Evolutionary conservation across 2,797 vertebrate genomes (phyloP), one percentile per base, ranked within the genome.

Genomic region (Poeciliopsis infans): DNA sequence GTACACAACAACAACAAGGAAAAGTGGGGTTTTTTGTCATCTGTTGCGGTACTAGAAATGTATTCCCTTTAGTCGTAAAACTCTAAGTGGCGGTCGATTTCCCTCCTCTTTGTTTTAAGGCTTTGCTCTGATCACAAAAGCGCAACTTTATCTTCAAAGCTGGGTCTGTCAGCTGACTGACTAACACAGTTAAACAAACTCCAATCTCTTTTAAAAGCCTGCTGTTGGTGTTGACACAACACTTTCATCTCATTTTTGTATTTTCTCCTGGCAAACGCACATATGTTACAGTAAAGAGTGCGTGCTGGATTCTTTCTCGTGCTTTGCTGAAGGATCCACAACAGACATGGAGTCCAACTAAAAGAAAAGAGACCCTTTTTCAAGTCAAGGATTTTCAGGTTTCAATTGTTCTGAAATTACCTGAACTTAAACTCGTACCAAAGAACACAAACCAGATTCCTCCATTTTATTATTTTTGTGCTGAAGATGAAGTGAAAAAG

Each of bases 211-310:
- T 79, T 41, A 77, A 83, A 76, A 66, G 84, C 53, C 64, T 68
- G 46, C 73, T 89, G 76, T 77, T 85, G 81, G 85, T 84, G 87
- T 71, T 89, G 87, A 90, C 69, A 86, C 83, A 81, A 82, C 81
- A 84, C 83, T 90, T 90, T 88, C 79, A 84, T 86, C 47, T 73
- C 33, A 46, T 80, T 83, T 83, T 74, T 85, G 72, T 77, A 47
- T 80, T 78, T 59, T 69, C 59, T 16, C 43, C 77, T 84, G 79
- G 82, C 76, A 80, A 78, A 86, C 47, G 13, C 78, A 81, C 28
- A 77, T 41, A 75, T 71, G 36, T 75, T 55, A 39, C 64, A 78
- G 73, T 79, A 75, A 4, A 77, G 72, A 28, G 2, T 1, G 72
- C 12, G 1, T 59, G 49, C 25, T 69, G 59, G 74, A 16, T 1